Evolutionary conservation across 2,888 invertebrate species (phyloP), one percentile per base, ranked within the genome.

Genomic region (Microctonus aethiopoides): DNA sequence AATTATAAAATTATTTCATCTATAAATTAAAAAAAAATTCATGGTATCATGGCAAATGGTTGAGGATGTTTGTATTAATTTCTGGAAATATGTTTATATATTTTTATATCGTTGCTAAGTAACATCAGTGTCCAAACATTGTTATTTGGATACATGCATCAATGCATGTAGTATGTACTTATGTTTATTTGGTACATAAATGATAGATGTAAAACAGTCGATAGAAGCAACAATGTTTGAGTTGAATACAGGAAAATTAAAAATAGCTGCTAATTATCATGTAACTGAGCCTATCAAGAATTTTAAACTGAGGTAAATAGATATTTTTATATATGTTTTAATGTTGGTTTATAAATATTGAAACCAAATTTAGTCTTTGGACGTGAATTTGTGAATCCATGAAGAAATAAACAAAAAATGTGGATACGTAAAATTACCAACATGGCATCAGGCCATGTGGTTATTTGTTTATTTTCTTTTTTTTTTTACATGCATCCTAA

Each of bases 231-330:
- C 59, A 66, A 82, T 82, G 82, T 54, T 78, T 29, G 67, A 68
- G 26, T 75, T 76, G 60, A 67, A 67, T 51, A 70, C 69, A 36
- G 80, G 78, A n/a, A 83, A 78, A 68, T 75, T 77, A n/a, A 85
- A 83, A 75, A 83, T 86, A 67, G 82, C 84, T 5, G 80, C 78
- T 7, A 80, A 72, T 67, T 86, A 86, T 69, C 80, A 79, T 56
- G 81, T 86, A 10, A 77, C 72, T 36, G 80, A 86, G 62, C 82
- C 85, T 2, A 85, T 86, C 56, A 75, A 77, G 29, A 85, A 86
- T 71, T 83, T 86, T 20, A 82, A 77, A 70, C 70, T 85, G 63
- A 85, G 85, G 86, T 83, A 74, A 39, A 41, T 22, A 9, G 22
- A 46, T 9, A 52, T 16, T 24, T 34, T 5, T 39, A 29, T 20